These are phyloP conservation scores for Callionymus lyra DNA, from an alignment of 2,113 vertebrate species.

Conservation along the genomic window DNA sequence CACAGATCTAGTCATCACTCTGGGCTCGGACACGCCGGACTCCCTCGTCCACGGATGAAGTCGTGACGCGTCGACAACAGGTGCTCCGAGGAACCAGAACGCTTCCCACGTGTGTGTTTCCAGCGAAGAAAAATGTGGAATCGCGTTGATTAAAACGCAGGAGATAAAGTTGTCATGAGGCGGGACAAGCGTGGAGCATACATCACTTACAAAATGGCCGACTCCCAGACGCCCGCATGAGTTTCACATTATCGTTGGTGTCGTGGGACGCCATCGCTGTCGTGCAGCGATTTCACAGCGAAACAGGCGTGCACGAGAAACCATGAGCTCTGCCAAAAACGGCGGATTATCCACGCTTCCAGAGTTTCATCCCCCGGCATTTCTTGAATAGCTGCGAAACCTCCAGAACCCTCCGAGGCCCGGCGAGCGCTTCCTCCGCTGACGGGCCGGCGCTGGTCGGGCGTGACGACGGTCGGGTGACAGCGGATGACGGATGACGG, in stretches of 20 bases:
- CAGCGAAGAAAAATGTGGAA: too few species aligned
- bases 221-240: background rate
- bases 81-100: too few species aligned
- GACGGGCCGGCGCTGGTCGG: constrained; percentile 56
- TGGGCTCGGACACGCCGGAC: too few species aligned
- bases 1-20: too few species aligned
- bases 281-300: constrained; percentile 4
- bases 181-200: too few species aligned
- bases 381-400: constrained; percentile 52
- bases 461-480: constrained; percentile 66
- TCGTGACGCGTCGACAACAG: too few species aligned
- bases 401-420: constrained; percentile 29
- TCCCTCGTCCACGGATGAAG: too few species aligned
- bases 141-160: too few species aligned
- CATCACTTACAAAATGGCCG: too few species aligned
- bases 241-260: background rate
- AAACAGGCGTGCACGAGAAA: constrained; percentile 10
- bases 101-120: too few species aligned
- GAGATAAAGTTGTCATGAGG: too few species aligned
- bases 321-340: constrained; percentile 13
- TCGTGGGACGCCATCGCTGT: constrained; percentile 6
- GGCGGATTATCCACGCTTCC: constrained; percentile 30
- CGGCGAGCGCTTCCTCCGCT: constrained; percentile 52
- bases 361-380: constrained; percentile 31
- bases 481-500: constrained; percentile 74